Conservation (phyloP, 1,140 invertebrate genomes). For the Heliconius nattereri region DNA sequence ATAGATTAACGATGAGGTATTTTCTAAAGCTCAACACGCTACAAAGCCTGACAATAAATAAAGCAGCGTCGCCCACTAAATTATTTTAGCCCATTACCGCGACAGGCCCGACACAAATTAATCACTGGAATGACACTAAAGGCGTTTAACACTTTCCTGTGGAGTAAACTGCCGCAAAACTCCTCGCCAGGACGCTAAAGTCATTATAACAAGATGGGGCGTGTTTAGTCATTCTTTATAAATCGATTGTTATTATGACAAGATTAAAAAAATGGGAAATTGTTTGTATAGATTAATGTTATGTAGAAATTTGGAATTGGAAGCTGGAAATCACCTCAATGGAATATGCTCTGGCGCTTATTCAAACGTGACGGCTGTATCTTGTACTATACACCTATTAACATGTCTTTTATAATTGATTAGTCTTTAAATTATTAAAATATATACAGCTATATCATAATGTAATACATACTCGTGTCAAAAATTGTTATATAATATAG, state of each 20-base stretch:
- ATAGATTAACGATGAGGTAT: conserved; percentile 59
- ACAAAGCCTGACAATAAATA: conserved; percentile 63
- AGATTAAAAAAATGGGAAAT: not conserved
- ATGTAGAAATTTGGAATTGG: not conserved
- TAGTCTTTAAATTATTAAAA: no score
- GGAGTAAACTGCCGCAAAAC: conserved; percentile 38
- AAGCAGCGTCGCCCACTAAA: conserved; percentile 70
- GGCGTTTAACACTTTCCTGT: conserved; percentile 73
- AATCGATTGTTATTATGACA: conserved; percentile 30
- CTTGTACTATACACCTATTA: no score
- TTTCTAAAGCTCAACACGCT: conserved; percentile 44
- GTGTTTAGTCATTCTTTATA: conserved; percentile 38
- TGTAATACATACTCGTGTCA: not conserved
- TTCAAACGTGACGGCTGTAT: not conserved
- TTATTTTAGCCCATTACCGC: conserved; percentile 77
- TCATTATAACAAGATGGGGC: conserved; percentile 39
- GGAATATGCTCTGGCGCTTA: not conserved
- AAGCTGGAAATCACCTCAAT: no score
- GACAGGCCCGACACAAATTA: conserved; percentile 76
- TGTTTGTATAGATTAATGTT: not conserved
- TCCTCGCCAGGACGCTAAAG: conserved; percentile 39
- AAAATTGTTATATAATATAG: not conserved
- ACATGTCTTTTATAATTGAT: no score
- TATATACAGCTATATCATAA: no score
- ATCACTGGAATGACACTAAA: conserved; percentile 77